Evolutionary conservation across 2,888 invertebrate species (phyloP), one percentile per base, ranked within the genome.

Genomic region (Meiosimyza decipiens): DNA sequence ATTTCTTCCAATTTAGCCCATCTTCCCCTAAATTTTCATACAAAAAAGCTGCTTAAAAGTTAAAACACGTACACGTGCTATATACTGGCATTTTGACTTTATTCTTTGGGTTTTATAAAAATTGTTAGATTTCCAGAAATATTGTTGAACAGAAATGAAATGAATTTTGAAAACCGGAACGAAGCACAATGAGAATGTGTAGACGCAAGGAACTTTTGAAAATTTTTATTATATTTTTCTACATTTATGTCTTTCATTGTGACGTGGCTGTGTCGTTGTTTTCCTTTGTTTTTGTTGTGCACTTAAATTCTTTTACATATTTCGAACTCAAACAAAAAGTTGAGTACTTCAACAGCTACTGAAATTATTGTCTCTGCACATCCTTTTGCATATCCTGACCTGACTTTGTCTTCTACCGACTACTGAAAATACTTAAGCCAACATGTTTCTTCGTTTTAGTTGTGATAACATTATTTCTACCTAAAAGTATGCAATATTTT

Each of bases 391-490:
- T 49, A 57, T 55, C 49, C 49, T 65, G 47, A 22, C 6, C 51
- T 60, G 57, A 13, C 18, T 60, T 22, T 18, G 40, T 9, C 40
- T 40, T 40, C 40, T 6, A 57, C 57, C 22, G 57, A 57, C 47
- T 6, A 40, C 40, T 40, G 40, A 2, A 40, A 40, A 40, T 40
- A 57, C 67, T 57, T 55, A 55, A 57, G 67, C 47, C 67, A 47
- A 57, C 57, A 67, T 67, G 57, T 57, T 67, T 67, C 57, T 57
- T 12, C 67, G 47, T 47, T 67, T 57, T 49, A 67, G 68, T 57
- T 49, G 22, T 18, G 64, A 64, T 18, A 64, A 51, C 64, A 64
- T 64, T 64, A 64, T 64, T 40, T 51, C 51, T 51, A 22, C 51
- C 64, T 11, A 28, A 64, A 64, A 64, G 51, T 64, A 64, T 64